Evolutionary conservation across 2,797 vertebrate species (phyloP).

Genomic region (Botia almorhae): DNA sequence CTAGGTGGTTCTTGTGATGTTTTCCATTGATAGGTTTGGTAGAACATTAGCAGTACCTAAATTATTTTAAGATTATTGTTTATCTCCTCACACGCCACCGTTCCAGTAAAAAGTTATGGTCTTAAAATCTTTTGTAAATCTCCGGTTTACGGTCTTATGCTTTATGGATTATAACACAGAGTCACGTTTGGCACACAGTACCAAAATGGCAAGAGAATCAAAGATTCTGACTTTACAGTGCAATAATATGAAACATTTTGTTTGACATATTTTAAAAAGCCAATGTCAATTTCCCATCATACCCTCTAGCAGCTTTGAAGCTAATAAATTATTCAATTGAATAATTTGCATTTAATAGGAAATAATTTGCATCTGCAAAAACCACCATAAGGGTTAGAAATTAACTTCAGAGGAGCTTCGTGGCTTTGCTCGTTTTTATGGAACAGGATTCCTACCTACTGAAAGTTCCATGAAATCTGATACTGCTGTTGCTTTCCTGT

Average conservation of each 20-base stretch:
- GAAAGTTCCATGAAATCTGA: slow-evolving; percentile 13
- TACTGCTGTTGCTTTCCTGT: neutral
- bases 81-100: neutral
- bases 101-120: neutral
- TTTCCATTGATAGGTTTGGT: neutral
- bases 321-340: slow-evolving; percentile 46
- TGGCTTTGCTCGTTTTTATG: neutral
- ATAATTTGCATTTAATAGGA: slow-evolving; percentile 40
- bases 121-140: neutral
- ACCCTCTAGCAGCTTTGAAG: slow-evolving; percentile 39
- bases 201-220: neutral
- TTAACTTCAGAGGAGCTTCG: slow-evolving; percentile 1
- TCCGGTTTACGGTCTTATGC: neutral
- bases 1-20: neutral
- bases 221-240: neutral
- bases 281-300: slow-evolving; percentile 28
- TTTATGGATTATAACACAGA: neutral
- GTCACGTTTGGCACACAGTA: neutral
- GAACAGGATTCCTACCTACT: neutral
- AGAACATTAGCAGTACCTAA: neutral
- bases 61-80: neutral
- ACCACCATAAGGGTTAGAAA: slow-evolving; percentile 18
- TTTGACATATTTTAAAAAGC: slow-evolving; percentile 36
- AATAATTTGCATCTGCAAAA: slow-evolving; percentile 36
- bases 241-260: neutral